Conservation (phyloP, 1,140 invertebrate species). For the Mactra quadrangularis region DNA sequence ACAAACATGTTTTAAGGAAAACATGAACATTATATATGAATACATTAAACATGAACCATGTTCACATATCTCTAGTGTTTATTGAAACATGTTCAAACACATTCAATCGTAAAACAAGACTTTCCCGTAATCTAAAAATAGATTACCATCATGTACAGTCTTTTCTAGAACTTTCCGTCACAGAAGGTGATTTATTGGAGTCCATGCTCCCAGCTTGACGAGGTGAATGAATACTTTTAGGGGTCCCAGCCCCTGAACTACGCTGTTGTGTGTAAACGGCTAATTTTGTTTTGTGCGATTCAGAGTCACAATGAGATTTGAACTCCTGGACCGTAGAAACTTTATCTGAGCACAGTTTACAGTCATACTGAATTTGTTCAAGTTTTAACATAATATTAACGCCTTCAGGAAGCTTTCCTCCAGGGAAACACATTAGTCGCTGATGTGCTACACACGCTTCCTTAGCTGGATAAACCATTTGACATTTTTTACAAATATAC, state of each 20-base stretch:
- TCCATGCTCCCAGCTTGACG: background rate
- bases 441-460: conserved; percentile 90
- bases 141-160: too few relatives aligned
- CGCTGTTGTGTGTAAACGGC: conserved; percentile 60
- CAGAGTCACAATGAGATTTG: conserved; percentile 88
- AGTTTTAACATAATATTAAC: conserved; percentile 82
- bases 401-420: conserved; percentile 84
- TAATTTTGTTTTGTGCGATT: conserved; percentile 78
- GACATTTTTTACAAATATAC: conserved; percentile 93
- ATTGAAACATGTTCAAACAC: too few relatives aligned
- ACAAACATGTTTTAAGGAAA: too few relatives aligned
- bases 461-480: conserved; percentile 91
- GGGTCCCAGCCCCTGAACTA: conserved; percentile 15
- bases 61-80: too few relatives aligned
- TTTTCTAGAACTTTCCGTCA: too few relatives aligned
- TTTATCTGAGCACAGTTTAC: conserved; percentile 87
- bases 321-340: conserved; percentile 85
- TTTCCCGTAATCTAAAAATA: too few relatives aligned
- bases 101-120: too few relatives aligned
- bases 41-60: too few relatives aligned
- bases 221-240: conserved; percentile 26
- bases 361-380: conserved; percentile 88
- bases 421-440: conserved; percentile 86
- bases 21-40: too few relatives aligned
- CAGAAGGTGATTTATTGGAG: background rate